Percentiles rank a stretch among this genome's conserved stretches.
phyloP scores from a whole-genome alignment of 2,888 invertebrate genomes.

The Periphyllus acericola region DNA sequence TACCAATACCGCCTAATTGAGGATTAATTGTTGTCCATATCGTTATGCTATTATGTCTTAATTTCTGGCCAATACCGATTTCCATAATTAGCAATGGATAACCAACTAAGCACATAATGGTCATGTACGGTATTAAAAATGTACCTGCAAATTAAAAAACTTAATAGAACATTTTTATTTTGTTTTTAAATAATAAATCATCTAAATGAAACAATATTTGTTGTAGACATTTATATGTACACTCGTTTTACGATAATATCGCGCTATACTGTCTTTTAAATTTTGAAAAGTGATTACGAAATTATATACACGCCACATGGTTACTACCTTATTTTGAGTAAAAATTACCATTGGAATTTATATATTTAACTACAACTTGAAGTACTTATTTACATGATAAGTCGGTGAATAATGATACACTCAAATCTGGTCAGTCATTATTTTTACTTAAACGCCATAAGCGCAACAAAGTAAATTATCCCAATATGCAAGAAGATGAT shows the following conservation, averaged over 20 bases:
- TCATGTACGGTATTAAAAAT: slow-evolving; percentile 51
- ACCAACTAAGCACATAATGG: slow-evolving; percentile 44
- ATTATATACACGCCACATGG: neutral
- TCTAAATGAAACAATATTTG: neutral
- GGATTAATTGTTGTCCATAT: slow-evolving; percentile 54
- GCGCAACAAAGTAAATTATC: neutral
- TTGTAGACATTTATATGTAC: neutral
- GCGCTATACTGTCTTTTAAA: too few relatives aligned
- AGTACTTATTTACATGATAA: slow-evolving; percentile 16
- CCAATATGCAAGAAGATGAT: slow-evolving; percentile 34
- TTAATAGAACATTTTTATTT: neutral
- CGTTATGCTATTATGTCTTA: slow-evolving; percentile 45
- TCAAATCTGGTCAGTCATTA: neutral
- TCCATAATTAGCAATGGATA: slow-evolving; percentile 57
- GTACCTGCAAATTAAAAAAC: slow-evolving; percentile 47
- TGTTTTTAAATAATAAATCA: neutral
- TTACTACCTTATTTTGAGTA: neutral
- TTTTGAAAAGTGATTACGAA: too few relatives aligned
- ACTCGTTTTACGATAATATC: too few relatives aligned
- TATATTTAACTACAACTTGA: neutral
- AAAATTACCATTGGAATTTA: too few relatives aligned
- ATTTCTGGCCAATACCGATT: slow-evolving; percentile 50
- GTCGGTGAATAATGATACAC: neutral
- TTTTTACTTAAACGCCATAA: neutral
- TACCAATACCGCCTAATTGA: slow-evolving; percentile 46